Evolutionary conservation across 2,888 invertebrate species (phyloP).

Genomic region (Ophion slaviceki): DNA sequence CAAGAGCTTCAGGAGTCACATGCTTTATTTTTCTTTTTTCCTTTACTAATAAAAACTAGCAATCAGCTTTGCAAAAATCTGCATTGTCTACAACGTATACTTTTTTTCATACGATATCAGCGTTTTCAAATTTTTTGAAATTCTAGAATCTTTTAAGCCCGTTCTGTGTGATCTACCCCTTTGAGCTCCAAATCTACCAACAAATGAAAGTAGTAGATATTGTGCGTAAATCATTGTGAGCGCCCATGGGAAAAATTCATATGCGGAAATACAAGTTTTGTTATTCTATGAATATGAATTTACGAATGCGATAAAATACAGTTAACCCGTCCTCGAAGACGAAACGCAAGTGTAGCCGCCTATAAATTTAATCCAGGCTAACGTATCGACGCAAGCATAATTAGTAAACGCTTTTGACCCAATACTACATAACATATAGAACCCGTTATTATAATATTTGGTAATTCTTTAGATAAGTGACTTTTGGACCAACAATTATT

Average conservation of each 20-base stretch:
- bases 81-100: not conserved
- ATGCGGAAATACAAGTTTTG: not conserved
- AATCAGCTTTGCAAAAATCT: not conserved
- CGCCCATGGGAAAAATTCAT: slow-evolving; percentile 11
- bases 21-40: not conserved
- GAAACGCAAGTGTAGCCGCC: not conserved
- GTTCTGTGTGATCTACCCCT: not conserved
- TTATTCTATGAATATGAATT: not conserved
- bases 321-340: not conserved
- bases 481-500: no score
- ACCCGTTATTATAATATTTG: not conserved
- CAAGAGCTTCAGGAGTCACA: not conserved
- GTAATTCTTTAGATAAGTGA: no score
- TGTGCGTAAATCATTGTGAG: slow-evolving; percentile 6
- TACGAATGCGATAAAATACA: not conserved
- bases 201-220: not conserved
- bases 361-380: slow-evolving; percentile 4
- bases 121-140: not conserved
- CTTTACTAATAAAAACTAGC: not conserved
- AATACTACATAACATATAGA: slow-evolving; percentile 3
- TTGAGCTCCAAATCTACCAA: not conserved
- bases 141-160: not conserved
- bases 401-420: slow-evolving; percentile 20
- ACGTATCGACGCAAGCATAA: slow-evolving; percentile 39
- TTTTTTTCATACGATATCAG: not conserved